Evolutionary conservation across 2,113 vertebrate genomes (phyloP).

Genomic region (Tapirus terrestris): DNA sequence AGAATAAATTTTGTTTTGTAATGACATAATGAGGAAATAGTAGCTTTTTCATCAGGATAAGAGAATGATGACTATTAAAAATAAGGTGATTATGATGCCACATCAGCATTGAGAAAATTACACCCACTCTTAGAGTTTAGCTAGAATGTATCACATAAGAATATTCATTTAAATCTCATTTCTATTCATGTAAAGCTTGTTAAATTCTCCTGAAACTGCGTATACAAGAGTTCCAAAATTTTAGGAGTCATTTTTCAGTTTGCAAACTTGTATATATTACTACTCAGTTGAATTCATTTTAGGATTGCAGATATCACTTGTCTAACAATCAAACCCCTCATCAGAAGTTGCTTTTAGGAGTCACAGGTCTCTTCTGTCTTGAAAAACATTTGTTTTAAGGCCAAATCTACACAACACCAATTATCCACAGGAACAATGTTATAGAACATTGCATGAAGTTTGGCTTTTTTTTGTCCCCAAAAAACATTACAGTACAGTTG

Average conservation of each 20-base stretch:
- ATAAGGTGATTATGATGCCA: neutral
- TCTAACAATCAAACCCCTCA: neutral
- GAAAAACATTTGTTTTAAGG: neutral
- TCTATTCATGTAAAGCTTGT: neutral
- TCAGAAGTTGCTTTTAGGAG: neutral
- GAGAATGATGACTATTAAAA: neutral
- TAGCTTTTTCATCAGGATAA: neutral
- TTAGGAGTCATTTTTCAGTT: neutral
- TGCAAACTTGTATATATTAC: neutral
- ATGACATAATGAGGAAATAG: neutral
- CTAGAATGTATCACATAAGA: neutral
- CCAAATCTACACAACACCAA: neutral
- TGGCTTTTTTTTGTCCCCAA: neutral
- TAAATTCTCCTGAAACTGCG: neutral
- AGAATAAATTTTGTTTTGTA: slow-evolving; percentile 22
- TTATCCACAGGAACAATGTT: neutral
- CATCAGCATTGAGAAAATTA: neutral
- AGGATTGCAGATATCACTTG: neutral
- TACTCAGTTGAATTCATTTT: neutral
- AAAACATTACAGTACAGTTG: neutral
- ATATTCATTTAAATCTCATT: neutral
- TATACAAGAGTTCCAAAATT: neutral
- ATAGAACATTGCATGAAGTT: neutral
- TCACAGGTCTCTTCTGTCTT: neutral
- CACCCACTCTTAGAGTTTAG: neutral